These are phyloP conservation scores for Argopecten irradians DNA, from an alignment of 1,140 invertebrate genomes.

Conservation along the genomic window DNA sequence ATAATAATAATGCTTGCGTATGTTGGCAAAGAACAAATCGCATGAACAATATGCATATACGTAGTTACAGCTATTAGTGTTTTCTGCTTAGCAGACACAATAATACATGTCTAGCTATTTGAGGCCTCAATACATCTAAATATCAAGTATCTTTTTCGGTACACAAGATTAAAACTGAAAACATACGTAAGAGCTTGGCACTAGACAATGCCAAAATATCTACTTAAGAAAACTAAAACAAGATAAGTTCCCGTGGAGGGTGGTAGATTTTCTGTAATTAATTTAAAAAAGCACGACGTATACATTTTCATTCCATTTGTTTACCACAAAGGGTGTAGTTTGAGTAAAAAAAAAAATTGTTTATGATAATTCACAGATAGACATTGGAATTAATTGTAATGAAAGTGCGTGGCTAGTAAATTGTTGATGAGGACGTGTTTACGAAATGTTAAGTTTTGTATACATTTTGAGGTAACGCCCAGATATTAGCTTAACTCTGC, in stretches of 20 bases:
- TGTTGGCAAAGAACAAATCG: too few relatives aligned
- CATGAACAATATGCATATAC: too few relatives aligned
- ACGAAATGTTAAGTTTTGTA: background rate
- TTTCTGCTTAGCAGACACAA: too few relatives aligned
- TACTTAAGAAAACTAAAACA: too few relatives aligned
- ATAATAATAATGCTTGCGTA: too few relatives aligned
- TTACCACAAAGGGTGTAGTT: background rate
- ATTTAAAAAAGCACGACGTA: background rate
- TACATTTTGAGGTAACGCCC: background rate
- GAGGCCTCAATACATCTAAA: too few relatives aligned
- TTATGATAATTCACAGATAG: background rate
- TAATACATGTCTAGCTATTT: too few relatives aligned
- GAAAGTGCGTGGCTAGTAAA: background rate
- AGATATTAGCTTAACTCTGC: background rate
- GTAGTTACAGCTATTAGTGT: too few relatives aligned
- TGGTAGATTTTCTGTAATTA: background rate
- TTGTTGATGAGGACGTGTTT: background rate
- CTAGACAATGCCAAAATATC: constrained; percentile 16
- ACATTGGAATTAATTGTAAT: background rate
- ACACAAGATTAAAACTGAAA: too few relatives aligned
- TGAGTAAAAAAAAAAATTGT: background rate
- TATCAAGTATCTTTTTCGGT: too few relatives aligned
- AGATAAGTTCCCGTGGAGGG: too few relatives aligned
- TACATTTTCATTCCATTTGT: background rate
- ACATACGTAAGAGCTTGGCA: too few relatives aligned